These are phyloP conservation scores for Rhingia rostrata DNA, from an alignment of 2,888 invertebrate species.

Conservation along the genomic window DNA sequence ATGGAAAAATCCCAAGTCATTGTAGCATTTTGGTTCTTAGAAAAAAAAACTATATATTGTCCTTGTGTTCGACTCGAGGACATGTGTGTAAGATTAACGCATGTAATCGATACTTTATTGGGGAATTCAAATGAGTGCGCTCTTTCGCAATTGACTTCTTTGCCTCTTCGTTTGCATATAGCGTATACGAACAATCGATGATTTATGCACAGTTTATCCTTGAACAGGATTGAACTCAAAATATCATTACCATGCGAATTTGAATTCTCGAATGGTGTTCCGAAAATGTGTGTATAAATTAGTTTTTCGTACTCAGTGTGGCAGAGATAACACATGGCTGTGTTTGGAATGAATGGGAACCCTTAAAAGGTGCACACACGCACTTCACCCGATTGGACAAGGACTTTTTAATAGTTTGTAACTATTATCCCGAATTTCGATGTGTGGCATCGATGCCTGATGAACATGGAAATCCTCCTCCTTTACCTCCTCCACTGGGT, in stretches of 20 bases:
- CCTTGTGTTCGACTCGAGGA: slow-evolving; percentile 11
- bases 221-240: slow-evolving; percentile 41
- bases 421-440: slow-evolving; percentile 40
- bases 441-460: slow-evolving; percentile 45
- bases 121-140: slow-evolving; percentile 4
- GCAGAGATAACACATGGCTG: neutral
- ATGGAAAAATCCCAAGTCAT: slow-evolving; percentile 31
- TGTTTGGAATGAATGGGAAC: slow-evolving; percentile 22
- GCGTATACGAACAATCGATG: slow-evolving; percentile 35
- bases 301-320: neutral
- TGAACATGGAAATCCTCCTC: slow-evolving; percentile 53
- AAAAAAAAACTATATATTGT: slow-evolving; percentile 13
- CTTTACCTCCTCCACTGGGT: neutral
- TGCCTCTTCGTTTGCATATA: slow-evolving; percentile 33
- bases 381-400: slow-evolving; percentile 65
- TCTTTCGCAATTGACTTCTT: slow-evolving; percentile 48
- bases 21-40: neutral
- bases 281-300: neutral
- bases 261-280: neutral
- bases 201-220: slow-evolving; percentile 41
- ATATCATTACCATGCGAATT: slow-evolving; percentile 13
- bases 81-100: slow-evolving; percentile 18
- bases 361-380: slow-evolving; percentile 63
- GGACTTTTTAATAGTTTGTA: slow-evolving; percentile 66
- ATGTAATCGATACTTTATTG: slow-evolving; percentile 74